Conservation (phyloP, 92 coral and sea anemone genomes). For the Palythoa grandis region DNA sequence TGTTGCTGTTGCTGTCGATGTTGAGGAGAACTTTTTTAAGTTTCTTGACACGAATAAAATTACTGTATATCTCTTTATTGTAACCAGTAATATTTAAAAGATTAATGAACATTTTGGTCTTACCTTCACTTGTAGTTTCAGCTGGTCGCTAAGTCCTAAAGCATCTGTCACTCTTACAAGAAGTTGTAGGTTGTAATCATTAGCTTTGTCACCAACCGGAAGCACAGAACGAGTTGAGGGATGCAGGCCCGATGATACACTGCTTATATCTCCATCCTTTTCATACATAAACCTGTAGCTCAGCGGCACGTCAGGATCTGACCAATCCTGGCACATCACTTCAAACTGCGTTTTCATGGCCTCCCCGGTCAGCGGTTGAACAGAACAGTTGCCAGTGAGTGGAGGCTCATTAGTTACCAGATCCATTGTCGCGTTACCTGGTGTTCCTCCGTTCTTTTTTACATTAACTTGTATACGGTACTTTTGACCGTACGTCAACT, state of each 20-base stretch:
- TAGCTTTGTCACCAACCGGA: conserved; percentile 20
- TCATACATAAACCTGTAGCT: conserved; percentile 31
- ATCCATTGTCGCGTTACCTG: conserved; percentile 13
- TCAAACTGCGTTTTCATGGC: conserved; percentile 41
- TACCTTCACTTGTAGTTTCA: conserved; percentile 15
- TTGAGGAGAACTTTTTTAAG: too few species aligned
- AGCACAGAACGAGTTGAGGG: conserved; percentile 28
- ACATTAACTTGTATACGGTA: conserved; percentile 28
- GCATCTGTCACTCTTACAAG: conserved; percentile 32
- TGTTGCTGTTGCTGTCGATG: background rate
- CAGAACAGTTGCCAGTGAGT: conserved; percentile 12
- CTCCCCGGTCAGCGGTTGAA: conserved; percentile 28
- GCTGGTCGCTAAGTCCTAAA: conserved; percentile 17
- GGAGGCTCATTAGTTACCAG: conserved; percentile 17
- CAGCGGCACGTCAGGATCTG: conserved; percentile 34
- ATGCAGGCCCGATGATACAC: conserved; percentile 13
- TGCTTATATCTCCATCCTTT: conserved; percentile 22
- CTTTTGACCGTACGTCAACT: background rate
- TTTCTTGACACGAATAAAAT: too few species aligned
- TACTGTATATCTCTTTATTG: background rate
- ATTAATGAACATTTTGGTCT: background rate
- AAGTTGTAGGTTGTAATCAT: conserved; percentile 21
- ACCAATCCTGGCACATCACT: conserved; percentile 24
- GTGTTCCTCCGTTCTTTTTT: conserved; percentile 24
- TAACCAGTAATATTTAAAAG: background rate